These are phyloP conservation scores for Spea bombifrons DNA, from an alignment of 2,113 vertebrate genomes.

Conservation along the genomic window DNA sequence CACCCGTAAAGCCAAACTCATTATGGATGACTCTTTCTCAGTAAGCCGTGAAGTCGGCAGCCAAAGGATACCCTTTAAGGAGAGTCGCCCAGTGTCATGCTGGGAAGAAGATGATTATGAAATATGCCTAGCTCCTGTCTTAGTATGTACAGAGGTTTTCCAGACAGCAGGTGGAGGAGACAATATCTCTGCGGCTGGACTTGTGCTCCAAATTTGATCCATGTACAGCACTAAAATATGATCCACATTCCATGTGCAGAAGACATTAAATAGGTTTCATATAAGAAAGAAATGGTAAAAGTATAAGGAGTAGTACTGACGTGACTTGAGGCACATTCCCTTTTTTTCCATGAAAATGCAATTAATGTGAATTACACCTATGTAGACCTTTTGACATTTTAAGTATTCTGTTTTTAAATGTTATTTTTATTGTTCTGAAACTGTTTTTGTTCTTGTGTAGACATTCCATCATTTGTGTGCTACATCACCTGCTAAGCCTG, in stretches of 20 bases:
- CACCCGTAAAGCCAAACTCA: conserved; percentile 73
- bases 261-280: neutral
- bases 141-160: conserved; percentile 80
- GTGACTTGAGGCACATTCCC: conserved; percentile 24
- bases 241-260: conserved; percentile 6
- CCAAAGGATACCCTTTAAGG: conserved; percentile 69
- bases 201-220: conserved; percentile 74
- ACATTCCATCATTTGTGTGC: neutral
- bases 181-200: conserved; percentile 77
- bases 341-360: neutral
- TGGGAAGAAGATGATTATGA: conserved; percentile 74
- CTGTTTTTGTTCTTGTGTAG: neutral
- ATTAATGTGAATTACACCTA: neutral
- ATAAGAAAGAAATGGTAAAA: neutral
- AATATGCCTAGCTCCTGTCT: conserved; percentile 76
- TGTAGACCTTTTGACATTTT: neutral
- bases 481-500: too few relatives aligned
- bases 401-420: neutral
- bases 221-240: neutral
- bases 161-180: conserved; percentile 80
- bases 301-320: neutral
- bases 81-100: conserved; percentile 73
- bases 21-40: conserved; percentile 81
- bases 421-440: neutral
- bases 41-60: conserved; percentile 70